These are phyloP conservation scores for Orientallactaga sibirica DNA, from an alignment of 2,797 vertebrate species.

Conservation along the genomic window DNA sequence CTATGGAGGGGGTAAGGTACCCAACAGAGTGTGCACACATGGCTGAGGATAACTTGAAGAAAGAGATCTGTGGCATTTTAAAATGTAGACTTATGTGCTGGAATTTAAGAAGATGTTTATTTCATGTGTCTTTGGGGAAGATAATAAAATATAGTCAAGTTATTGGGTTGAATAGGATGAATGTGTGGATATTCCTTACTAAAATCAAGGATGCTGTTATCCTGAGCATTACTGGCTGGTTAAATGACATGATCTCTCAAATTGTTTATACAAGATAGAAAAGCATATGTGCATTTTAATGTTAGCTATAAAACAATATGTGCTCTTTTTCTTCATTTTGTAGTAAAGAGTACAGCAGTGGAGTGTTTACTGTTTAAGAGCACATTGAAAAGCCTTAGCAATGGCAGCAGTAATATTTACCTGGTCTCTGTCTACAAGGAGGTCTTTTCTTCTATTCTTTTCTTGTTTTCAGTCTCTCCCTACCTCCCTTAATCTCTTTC, in stretches of 20 bases:
- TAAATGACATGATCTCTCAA: not conserved
- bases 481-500: not conserved
- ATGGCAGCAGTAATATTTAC: not conserved
- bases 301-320: conserved; percentile 28
- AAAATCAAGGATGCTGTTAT: not conserved
- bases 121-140: conserved; percentile 29
- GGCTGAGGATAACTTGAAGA: not conserved
- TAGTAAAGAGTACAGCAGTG: not conserved
- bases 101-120: not conserved
- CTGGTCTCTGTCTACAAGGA: not conserved
- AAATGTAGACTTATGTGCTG: conserved; percentile 11
- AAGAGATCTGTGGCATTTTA: not conserved
- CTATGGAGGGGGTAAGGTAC: not conserved
- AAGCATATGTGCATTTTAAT: conserved; percentile 50
- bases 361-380: not conserved
- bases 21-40: not conserved
- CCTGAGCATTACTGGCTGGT: not conserved
- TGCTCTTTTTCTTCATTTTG: not conserved
- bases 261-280: conserved; percentile 22
- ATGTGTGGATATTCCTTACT: not conserved
- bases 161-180: not conserved
- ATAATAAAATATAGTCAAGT: conserved; percentile 4
- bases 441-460: not conserved
- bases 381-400: not conserved
- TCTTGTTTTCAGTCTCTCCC: not conserved